Conservation (phyloP, 2,797 vertebrate genomes). For the Smutsia gigantea region DNA sequence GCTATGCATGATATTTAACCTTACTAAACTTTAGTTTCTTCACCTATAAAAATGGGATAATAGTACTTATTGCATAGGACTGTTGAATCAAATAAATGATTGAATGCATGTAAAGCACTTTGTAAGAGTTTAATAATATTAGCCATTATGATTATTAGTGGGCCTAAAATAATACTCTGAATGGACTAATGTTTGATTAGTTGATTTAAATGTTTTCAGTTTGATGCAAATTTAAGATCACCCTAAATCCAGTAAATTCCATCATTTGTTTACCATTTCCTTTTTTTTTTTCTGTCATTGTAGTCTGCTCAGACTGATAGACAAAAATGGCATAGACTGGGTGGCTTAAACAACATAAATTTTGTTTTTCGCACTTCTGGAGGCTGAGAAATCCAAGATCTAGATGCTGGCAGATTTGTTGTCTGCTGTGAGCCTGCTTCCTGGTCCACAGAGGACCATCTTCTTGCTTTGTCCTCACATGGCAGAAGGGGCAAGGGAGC, state of each 20-base stretch:
- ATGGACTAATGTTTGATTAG: not conserved
- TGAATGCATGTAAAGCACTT: not conserved
- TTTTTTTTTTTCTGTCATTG: not conserved
- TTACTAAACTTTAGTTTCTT: not conserved
- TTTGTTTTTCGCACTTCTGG: not conserved
- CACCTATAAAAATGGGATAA: not conserved
- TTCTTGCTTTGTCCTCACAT: not conserved
- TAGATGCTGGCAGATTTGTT: not conserved
- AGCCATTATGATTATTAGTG: not conserved
- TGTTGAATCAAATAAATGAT: not conserved
- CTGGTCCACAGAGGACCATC: not conserved
- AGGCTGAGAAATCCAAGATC: not conserved
- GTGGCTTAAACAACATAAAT: not conserved
- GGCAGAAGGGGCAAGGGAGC: not conserved
- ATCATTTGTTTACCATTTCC: not conserved
- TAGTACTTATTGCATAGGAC: not conserved
- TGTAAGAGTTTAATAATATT: not conserved
- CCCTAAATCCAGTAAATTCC: not conserved
- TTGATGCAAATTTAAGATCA: slow-evolving; percentile 7
- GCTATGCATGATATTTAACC: not conserved
- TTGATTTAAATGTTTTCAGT: slow-evolving; percentile 25
- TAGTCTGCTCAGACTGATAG: not conserved
- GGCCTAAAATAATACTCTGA: not conserved
- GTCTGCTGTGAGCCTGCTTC: not conserved
- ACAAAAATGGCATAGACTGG: not conserved